phyloP scores from a whole-genome alignment of 1,140 invertebrate genomes.

The Daktulosphaira vitifoliae region DNA sequence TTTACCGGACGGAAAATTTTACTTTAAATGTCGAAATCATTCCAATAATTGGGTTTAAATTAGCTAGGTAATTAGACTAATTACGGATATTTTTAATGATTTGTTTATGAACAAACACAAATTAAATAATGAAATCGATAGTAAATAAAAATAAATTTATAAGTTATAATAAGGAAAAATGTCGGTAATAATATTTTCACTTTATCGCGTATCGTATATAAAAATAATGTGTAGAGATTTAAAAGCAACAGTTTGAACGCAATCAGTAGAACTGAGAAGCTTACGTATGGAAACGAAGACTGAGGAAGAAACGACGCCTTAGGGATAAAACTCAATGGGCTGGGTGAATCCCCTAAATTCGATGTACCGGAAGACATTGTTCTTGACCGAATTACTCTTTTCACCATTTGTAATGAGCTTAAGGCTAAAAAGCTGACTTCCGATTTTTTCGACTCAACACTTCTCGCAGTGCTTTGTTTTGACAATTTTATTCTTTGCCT shows the following conservation, averaged over 20 bases:
- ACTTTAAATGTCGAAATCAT: no score
- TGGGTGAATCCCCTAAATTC: background rate
- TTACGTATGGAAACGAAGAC: no score
- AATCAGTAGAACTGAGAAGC: background rate
- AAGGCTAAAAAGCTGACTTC: conserved; percentile 7
- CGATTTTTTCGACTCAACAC: background rate
- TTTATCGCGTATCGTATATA: background rate
- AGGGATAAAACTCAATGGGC: background rate
- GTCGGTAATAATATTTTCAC: background rate
- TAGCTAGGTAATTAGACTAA: no score
- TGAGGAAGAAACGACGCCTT: background rate
- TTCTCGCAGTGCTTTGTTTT: background rate
- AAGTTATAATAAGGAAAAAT: background rate
- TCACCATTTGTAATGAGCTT: background rate
- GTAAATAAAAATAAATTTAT: background rate
- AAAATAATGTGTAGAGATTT: background rate
- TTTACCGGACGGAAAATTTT: no score
- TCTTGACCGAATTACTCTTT: conserved; percentile 18
- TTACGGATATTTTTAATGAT: no score
- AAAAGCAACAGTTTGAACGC: conserved; percentile 18
- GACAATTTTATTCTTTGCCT: no score
- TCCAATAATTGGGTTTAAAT: no score
- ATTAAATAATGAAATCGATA: background rate
- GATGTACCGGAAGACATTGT: conserved; percentile 27
- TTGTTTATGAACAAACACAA: background rate